Conservation (phyloP, 2,113 vertebrate species). For the Oenanthe oenanthe region DNA sequence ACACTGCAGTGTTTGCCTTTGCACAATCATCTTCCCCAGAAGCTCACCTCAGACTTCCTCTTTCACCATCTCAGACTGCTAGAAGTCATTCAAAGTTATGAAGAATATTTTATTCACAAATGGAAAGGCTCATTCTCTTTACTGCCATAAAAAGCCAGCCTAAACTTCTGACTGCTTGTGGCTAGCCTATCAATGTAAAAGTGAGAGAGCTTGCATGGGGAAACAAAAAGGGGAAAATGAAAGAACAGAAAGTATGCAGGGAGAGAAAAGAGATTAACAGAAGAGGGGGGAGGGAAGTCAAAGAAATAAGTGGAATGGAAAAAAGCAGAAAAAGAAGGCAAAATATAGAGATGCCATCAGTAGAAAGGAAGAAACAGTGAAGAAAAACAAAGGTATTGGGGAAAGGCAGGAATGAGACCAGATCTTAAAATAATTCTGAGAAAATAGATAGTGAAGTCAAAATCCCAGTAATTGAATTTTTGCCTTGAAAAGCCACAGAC, state of each 20-base stretch:
- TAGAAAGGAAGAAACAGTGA: not conserved
- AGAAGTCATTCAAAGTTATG: not conserved
- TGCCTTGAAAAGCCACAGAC: slow-evolving; percentile 18
- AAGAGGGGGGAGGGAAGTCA: not conserved
- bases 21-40: not conserved
- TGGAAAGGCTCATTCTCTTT: not conserved
- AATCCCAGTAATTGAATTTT: not conserved
- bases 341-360: not conserved
- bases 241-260: not conserved
- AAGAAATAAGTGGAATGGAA: not conserved
- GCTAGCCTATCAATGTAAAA: not conserved
- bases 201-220: not conserved
- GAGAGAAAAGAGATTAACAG: not conserved
- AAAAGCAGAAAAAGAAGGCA: not conserved
- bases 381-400: not conserved
- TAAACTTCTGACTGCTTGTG: not conserved
- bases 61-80: not conserved
- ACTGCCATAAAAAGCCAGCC: not conserved
- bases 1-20: not conserved
- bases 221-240: not conserved
- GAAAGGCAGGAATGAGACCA: not conserved
- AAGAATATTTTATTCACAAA: not conserved
- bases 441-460: not conserved
- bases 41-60: not conserved
- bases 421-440: not conserved